Conservation (phyloP, 2,113 vertebrate genomes). For the Cryptotis parvus region DNA sequence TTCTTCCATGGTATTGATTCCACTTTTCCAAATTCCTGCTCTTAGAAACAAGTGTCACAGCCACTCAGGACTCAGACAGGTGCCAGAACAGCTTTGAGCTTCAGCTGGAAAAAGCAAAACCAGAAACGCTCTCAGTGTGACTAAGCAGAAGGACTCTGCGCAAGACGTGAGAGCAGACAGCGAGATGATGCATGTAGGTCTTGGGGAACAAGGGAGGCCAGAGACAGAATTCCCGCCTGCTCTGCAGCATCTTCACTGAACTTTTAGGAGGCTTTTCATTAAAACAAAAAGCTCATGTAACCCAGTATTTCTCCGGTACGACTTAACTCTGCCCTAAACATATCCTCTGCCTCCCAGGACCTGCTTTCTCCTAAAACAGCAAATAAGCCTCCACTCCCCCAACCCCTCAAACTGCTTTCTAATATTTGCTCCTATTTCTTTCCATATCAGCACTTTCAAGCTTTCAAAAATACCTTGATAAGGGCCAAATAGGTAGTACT, state of each 20-base stretch:
- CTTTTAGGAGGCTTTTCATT: background rate
- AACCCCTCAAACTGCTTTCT: background rate
- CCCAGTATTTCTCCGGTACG: background rate
- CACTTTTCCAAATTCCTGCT: background rate
- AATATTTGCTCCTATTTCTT: background rate
- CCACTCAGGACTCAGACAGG: background rate
- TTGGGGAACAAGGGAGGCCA: background rate
- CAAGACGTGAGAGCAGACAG: background rate
- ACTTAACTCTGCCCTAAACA: background rate
- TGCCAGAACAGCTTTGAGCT: background rate
- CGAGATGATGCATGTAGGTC: background rate
- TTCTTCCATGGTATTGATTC: background rate
- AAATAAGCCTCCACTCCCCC: background rate
- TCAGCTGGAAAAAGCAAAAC: background rate
- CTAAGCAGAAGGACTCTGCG: background rate
- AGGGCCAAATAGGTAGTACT: background rate
- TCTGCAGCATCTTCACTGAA: background rate
- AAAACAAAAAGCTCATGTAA: background rate
- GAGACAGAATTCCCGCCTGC: background rate
- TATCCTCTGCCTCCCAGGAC: background rate
- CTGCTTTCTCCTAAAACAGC: background rate
- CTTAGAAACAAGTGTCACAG: conserved; percentile 13
- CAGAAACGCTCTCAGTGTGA: background rate
- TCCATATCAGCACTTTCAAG: background rate
- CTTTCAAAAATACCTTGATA: background rate